Percentiles rank a stretch among this genome's conserved stretches.
Conservation (phyloP, 1,140 invertebrate species). For the Scaptomyza pallida region DNA sequence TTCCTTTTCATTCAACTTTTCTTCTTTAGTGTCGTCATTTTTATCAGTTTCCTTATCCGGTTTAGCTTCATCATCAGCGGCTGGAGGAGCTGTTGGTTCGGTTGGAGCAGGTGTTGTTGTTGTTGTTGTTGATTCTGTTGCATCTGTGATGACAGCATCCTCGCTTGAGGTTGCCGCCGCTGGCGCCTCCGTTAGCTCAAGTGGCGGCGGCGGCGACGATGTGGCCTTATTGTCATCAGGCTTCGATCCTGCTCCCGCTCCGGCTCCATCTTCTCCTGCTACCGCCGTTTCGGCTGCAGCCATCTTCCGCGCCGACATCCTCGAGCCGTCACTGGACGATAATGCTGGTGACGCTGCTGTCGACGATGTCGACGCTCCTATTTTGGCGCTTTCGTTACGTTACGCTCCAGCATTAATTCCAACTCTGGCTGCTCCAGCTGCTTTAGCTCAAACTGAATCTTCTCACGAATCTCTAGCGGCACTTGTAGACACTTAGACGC, state of each 20-base stretch:
- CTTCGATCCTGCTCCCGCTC: conserved; percentile 8
- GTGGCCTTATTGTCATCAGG: conserved; percentile 34
- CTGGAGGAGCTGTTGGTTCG: not conserved
- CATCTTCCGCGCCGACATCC: conserved; percentile 79
- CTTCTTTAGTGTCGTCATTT: conserved; percentile 9
- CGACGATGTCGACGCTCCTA: conserved; percentile 76
- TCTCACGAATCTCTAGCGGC: conserved; percentile 34
- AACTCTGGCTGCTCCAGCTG: conserved; percentile 13
- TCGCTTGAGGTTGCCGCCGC: not conserved
- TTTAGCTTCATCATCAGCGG: conserved; percentile 17
- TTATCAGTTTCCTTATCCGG: conserved; percentile 14
- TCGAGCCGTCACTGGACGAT: conserved; percentile 52
- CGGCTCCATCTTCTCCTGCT: not conserved
- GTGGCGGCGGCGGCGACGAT: not conserved
- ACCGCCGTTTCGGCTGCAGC: conserved; percentile 29
- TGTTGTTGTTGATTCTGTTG: conserved; percentile 6
- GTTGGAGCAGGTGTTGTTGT: conserved; percentile 8
- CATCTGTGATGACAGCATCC: not conserved
- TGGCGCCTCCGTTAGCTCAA: conserved; percentile 20
- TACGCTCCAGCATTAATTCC: conserved; percentile 14
- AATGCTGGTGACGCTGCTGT: conserved; percentile 58
- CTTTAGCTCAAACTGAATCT: conserved; percentile 17
- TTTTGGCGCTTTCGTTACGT: conserved; percentile 53
- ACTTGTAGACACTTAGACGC: conserved; percentile 64
- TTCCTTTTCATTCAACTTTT: no score